phyloP scores from a whole-genome alignment of 1,140 invertebrate genomes.

The Pachypeltis micranthus region DNA sequence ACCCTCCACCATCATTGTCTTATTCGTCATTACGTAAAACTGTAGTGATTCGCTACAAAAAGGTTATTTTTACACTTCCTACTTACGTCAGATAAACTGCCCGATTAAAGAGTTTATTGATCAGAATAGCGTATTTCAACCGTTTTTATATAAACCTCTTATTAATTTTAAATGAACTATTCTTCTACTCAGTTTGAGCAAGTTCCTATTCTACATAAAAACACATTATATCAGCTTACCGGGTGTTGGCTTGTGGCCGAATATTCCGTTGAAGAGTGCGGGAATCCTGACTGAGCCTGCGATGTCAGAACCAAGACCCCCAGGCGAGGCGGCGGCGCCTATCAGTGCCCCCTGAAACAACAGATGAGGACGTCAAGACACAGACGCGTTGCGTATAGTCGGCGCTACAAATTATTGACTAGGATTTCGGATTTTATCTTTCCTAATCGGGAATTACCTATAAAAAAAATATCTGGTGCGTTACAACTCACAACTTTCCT shows the following conservation, averaged over 20 bases:
- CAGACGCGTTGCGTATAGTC: too few relatives aligned
- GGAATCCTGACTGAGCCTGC: slow-evolving; percentile 78
- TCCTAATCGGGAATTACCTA: too few relatives aligned
- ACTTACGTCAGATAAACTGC: too few relatives aligned
- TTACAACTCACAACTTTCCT: too few relatives aligned
- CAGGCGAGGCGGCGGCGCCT: slow-evolving; percentile 54
- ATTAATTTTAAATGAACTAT: not conserved
- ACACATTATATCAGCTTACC: slow-evolving; percentile 36
- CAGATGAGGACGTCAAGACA: slow-evolving; percentile 28
- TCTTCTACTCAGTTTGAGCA: not conserved
- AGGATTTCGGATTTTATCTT: too few relatives aligned
- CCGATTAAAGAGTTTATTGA: not conserved
- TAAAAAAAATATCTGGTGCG: too few relatives aligned
- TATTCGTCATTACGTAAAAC: too few relatives aligned
- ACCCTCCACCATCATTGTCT: too few relatives aligned
- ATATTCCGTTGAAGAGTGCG: slow-evolving; percentile 71
- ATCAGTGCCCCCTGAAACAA: slow-evolving; percentile 48
- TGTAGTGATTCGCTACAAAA: too few relatives aligned
- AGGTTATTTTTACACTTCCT: too few relatives aligned
- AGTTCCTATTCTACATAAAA: not conserved
- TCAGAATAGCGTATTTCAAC: not conserved
- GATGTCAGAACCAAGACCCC: slow-evolving; percentile 79
- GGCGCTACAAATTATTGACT: too few relatives aligned
- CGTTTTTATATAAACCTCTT: not conserved
- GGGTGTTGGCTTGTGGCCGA: slow-evolving; percentile 72